Conservation (phyloP, 2,797 vertebrate species). For the Nyctibius grandis region DNA sequence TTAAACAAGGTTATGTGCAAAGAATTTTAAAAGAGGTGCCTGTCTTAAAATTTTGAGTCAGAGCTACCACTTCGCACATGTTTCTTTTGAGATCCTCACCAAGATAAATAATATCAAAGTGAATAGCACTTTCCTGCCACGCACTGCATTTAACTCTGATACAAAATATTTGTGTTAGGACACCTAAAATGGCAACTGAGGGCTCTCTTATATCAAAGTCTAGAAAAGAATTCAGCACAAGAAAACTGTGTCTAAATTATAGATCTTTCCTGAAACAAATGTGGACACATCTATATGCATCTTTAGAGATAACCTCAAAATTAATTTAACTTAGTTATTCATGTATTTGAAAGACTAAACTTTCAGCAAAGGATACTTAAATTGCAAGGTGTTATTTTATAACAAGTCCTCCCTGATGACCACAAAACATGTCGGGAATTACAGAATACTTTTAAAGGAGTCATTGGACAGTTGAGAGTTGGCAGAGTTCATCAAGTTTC, state of each 20-base stretch:
- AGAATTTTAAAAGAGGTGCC: background rate
- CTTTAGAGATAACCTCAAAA: background rate
- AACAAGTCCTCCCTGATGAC: background rate
- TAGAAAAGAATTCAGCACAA: background rate
- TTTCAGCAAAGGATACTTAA: background rate
- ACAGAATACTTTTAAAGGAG: background rate
- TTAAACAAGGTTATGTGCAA: background rate
- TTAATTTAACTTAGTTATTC: background rate
- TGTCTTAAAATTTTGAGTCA: background rate
- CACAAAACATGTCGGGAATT: background rate
- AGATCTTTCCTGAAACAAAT: background rate
- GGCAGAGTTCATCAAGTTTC: background rate
- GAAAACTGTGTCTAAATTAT: background rate
- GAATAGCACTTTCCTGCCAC: background rate
- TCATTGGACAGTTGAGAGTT: background rate
- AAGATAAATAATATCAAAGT: background rate
- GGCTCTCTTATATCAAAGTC: background rate
- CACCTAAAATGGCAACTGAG: background rate
- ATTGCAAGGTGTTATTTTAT: background rate
- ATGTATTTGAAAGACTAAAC: background rate
- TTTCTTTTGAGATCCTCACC: background rate
- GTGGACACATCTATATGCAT: background rate
- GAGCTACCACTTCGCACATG: background rate
- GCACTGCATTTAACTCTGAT: rapidly evolving
- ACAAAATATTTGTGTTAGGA: background rate